These are phyloP conservation scores for Parapsyche elsis DNA, from an alignment of 1,140 invertebrate genomes.

Conservation along the genomic window DNA sequence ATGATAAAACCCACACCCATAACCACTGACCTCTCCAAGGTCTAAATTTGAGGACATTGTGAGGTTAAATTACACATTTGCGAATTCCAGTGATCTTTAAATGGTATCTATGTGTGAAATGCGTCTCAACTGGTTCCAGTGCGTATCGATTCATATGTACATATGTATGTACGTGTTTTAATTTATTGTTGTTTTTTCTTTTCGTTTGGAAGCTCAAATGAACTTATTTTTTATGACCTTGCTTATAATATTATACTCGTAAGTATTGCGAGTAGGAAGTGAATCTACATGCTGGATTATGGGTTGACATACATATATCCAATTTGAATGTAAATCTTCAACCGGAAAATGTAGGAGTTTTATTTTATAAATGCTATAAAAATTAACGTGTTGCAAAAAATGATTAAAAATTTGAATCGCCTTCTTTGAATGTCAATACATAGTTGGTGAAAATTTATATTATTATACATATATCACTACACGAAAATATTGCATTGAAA, in stretches of 20 bases:
- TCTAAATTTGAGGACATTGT: no score
- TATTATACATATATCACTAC: no score
- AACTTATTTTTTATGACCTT: no score
- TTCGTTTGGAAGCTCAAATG: neutral
- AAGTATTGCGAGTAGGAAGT: neutral
- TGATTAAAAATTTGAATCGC: neutral
- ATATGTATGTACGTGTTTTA: neutral
- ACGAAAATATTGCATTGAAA: no score
- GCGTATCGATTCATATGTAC: neutral
- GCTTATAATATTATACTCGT: neutral
- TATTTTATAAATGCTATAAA: neutral
- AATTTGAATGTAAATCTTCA: constrained; percentile 1
- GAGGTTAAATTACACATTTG: neutral
- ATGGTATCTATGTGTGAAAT: neutral
- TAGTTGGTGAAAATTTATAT: no score
- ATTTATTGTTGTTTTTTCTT: neutral
- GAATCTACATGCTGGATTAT: neutral
- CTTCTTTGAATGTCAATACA: neutral
- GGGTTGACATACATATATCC: constrained; percentile 1
- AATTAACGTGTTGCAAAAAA: neutral
- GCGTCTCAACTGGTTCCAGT: neutral
- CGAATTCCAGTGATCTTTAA: neutral
- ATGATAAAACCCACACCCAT: no score
- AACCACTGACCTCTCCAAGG: no score
- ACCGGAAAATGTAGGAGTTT: constrained; percentile 8